Percentiles rank a stretch among this genome's conserved stretches.
Evolutionary conservation across 1,140 invertebrate genomes (phyloP).

Genomic region (Ctenoplectra terminalis): DNA sequence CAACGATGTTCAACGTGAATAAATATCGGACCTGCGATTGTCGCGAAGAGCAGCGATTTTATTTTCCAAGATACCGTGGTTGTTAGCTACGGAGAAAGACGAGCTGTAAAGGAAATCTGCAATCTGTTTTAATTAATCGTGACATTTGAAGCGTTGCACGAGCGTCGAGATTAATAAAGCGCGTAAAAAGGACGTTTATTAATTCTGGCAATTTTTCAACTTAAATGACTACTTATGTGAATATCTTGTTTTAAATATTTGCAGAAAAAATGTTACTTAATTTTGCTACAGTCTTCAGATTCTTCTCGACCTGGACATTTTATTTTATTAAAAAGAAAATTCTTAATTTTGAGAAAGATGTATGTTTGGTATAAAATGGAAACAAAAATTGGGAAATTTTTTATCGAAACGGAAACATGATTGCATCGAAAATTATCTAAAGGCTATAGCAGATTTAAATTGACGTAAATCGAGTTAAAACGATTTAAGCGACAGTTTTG

Average conservation of each 20-base stretch:
- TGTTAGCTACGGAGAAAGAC: background rate
- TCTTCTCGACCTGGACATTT: too few relatives aligned
- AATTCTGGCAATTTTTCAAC: too few relatives aligned
- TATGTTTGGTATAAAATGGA: too few relatives aligned
- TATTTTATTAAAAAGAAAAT: too few relatives aligned
- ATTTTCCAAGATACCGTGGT: background rate
- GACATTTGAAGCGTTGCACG: background rate
- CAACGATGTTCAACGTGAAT: background rate
- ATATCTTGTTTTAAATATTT: background rate
- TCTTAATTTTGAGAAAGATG: too few relatives aligned
- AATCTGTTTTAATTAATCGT: constrained; percentile 1
- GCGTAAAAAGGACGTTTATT: background rate
- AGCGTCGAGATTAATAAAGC: background rate
- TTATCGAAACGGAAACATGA: too few relatives aligned
- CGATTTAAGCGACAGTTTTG: too few relatives aligned
- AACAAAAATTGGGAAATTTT: too few relatives aligned
- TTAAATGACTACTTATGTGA: background rate
- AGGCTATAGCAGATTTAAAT: too few relatives aligned
- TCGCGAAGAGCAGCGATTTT: background rate
- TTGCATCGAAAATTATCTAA: too few relatives aligned
- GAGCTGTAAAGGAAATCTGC: background rate
- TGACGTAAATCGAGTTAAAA: too few relatives aligned
- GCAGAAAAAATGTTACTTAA: background rate
- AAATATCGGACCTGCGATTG: background rate
- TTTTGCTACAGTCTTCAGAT: too few relatives aligned